Evolutionary conservation across 2,888 invertebrate species (phyloP).

Genomic region (Toxonevra muliebris): DNA sequence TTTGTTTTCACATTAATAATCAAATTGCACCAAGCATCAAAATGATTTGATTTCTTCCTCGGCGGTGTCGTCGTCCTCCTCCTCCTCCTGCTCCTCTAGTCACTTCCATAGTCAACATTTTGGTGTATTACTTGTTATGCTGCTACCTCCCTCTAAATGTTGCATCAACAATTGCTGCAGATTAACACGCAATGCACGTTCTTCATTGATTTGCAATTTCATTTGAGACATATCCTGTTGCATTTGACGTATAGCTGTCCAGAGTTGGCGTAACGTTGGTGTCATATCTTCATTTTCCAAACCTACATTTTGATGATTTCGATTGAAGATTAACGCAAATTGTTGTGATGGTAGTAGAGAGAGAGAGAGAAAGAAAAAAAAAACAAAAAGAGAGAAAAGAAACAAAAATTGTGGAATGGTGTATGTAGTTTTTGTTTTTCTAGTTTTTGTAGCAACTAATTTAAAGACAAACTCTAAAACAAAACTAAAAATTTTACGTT

Average conservation of each 20-base stretch:
- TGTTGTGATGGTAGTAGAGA: conserved; percentile 12
- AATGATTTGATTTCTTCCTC: conserved; percentile 12
- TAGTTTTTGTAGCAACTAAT: too few relatives aligned
- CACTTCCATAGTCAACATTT: conserved; percentile 54
- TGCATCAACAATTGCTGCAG: conserved; percentile 64
- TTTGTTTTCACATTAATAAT: conserved; percentile 28
- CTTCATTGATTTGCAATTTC: conserved; percentile 65
- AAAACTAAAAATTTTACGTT: background rate
- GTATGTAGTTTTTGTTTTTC: conserved; percentile 18
- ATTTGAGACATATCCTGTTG: conserved; percentile 65
- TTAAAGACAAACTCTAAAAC: background rate
- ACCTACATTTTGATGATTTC: conserved; percentile 49
- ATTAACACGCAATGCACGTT: conserved; percentile 62
- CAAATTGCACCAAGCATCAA: conserved; percentile 15
- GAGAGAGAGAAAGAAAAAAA: conserved; percentile 28
- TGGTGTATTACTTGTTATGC: conserved; percentile 49
- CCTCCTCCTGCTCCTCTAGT: background rate
- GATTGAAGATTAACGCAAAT: conserved; percentile 1
- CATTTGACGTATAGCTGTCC: conserved; percentile 64
- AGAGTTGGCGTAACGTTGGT: conserved; percentile 63
- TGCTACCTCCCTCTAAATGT: conserved; percentile 62
- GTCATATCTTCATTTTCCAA: conserved; percentile 66
- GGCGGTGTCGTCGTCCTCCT: background rate
- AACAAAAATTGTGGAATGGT: conserved; percentile 36
- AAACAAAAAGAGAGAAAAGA: conserved; percentile 33